phyloP scores from a whole-genome alignment of 1,140 invertebrate genomes.

The Proctacanthus coquilletti region DNA sequence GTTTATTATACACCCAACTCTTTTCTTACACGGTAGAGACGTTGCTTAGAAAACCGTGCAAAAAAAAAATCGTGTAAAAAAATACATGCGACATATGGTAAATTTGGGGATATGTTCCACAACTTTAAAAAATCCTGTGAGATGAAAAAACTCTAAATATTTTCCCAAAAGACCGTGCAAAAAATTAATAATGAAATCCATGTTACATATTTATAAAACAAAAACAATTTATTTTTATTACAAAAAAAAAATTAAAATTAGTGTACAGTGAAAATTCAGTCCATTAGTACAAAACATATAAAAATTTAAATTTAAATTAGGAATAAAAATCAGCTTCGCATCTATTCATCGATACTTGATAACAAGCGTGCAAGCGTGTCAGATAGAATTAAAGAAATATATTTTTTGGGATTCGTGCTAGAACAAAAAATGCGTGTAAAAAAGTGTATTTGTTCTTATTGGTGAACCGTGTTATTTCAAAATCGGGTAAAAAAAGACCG shows the following conservation, averaged over 20 bases:
- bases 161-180: neutral
- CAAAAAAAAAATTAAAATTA: too few species aligned
- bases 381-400: neutral
- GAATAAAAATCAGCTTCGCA: neutral
- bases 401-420: neutral
- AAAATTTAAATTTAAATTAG: neutral
- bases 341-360: neutral
- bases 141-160: neutral
- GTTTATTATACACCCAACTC: neutral
- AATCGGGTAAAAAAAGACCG: neutral
- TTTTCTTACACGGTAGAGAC: too few species aligned
- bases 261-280: neutral
- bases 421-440: neutral
- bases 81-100: neutral
- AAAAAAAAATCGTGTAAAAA: neutral
- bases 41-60: too few species aligned
- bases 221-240: too few species aligned
- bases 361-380: neutral
- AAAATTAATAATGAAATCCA: neutral
- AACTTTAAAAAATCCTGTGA: neutral
- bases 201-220: too few species aligned
- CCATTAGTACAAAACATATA: neutral
- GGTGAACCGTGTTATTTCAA: constrained; percentile 1
- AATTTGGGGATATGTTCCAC: neutral
- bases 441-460: neutral